These are phyloP conservation scores for Megaptera novaeangliae DNA, from an alignment of 2,113 vertebrate genomes.

Conservation along the genomic window DNA sequence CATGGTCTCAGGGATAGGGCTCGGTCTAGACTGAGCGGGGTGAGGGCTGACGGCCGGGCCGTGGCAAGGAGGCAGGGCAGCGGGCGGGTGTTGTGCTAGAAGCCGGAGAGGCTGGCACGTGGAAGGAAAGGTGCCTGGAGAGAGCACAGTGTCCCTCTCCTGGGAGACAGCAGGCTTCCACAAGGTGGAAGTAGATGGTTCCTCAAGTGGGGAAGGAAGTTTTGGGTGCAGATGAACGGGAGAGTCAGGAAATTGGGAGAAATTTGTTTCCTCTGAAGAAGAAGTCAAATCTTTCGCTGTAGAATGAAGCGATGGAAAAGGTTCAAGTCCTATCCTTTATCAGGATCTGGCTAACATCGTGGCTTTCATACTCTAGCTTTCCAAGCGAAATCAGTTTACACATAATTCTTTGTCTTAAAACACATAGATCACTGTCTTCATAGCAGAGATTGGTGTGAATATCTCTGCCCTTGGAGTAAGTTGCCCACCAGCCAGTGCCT, in stretches of 20 bases:
- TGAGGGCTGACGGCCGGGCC: not conserved
- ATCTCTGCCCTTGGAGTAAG: not conserved
- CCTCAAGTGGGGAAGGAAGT: not conserved
- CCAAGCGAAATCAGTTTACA: not conserved
- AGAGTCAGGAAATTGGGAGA: not conserved
- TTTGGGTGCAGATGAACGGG: not conserved
- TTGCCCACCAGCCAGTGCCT: not conserved
- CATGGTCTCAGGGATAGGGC: not conserved
- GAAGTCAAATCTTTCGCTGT: not conserved
- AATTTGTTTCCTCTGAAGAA: constrained; percentile 1
- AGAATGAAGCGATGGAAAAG: not conserved
- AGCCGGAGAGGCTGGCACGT: not conserved
- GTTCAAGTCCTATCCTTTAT: not conserved
- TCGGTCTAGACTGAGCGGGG: not conserved
- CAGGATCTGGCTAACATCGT: not conserved
- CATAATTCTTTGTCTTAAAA: not conserved
- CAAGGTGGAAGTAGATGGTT: not conserved
- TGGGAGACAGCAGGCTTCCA: not conserved
- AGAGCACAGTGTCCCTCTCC: not conserved
- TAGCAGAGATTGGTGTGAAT: not conserved
- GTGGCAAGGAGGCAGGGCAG: not conserved
- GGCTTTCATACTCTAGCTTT: not conserved
- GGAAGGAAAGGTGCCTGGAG: not conserved
- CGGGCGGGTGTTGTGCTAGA: not conserved
- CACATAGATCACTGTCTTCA: not conserved